These are phyloP conservation scores for Myotis yumanensis DNA, from an alignment of 2,113 vertebrate species.

Conservation along the genomic window DNA sequence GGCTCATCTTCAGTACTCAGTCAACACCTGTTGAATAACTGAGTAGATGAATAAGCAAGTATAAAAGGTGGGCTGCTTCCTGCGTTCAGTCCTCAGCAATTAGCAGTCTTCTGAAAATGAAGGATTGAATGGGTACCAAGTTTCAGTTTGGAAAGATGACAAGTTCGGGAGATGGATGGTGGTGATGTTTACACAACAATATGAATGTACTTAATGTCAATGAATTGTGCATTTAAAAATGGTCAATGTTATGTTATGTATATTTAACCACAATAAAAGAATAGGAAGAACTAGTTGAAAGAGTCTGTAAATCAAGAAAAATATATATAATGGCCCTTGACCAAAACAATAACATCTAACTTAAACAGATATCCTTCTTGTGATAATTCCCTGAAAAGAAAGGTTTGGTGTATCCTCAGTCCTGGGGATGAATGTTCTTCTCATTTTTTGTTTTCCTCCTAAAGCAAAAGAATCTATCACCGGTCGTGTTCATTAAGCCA, in stretches of 20 bases:
- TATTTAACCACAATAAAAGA: neutral
- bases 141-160: neutral
- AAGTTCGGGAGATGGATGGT: neutral
- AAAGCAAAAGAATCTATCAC: neutral
- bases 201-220: neutral
- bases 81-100: neutral
- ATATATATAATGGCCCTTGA: neutral
- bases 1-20: neutral
- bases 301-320: neutral
- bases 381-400: neutral
- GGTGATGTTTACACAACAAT: neutral
- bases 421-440: neutral
- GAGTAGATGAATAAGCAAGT: neutral
- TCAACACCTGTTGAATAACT: neutral
- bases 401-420: neutral
- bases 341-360: neutral
- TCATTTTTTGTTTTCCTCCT: neutral
- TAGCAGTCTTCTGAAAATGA: neutral
- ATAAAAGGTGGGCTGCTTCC: neutral
- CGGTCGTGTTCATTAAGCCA: neutral
- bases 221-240: neutral
- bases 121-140: neutral
- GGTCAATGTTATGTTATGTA: neutral
- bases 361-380: neutral
- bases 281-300: neutral